Evolutionary conservation across 2,888 invertebrate species (phyloP), one percentile per base, ranked within the genome.

Genomic region (Furcula furcula): DNA sequence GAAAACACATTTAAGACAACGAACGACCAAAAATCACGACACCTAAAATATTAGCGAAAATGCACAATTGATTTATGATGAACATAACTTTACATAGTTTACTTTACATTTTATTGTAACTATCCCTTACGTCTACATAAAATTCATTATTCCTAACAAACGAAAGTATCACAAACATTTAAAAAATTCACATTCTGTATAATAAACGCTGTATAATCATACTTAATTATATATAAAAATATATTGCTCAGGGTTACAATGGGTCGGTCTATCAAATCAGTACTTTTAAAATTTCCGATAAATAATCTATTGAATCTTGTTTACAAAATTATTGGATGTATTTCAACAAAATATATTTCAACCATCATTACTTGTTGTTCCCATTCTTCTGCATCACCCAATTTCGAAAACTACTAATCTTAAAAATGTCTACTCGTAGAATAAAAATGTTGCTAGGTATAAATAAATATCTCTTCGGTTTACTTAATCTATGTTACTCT

Each of bases 221-320:
- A 78, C 80, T 80, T 83, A 85, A 76, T 81, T 76, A 79, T 77
- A 76, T 85, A 84, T 84, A 84, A 86, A 86, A 87, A 87, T 85
- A 86, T 87, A 87, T 86, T 86, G 85, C 87, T 87, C 83, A 84
- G 76, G 80, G 65, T 87, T 84, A 62, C 84, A 76, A 72, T 82
- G 83, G 82, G 81, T 83, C 78, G 81, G 82, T 83, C 68, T 76
- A 77, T 78, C 67, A 76, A 83, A 81, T 83, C 85, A 84, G 85
- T 83, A 74, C 83, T 50, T 66, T n/a, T 65, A 70, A 68, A 69
- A 58, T 70, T 66, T 65, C 56, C 60, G 60, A 68, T 62, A 56
- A 46, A 55, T 46, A 56, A 58, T 48, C 53, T 60, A 51, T 51
- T 50, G 20, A 41, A 34, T 44, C 34, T 37, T 45, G 43, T 35